Percentiles rank a stretch among this genome's conserved stretches.
phyloP scores from a whole-genome alignment of 1,140 invertebrate species.

The Polypedilum pembai region DNA sequence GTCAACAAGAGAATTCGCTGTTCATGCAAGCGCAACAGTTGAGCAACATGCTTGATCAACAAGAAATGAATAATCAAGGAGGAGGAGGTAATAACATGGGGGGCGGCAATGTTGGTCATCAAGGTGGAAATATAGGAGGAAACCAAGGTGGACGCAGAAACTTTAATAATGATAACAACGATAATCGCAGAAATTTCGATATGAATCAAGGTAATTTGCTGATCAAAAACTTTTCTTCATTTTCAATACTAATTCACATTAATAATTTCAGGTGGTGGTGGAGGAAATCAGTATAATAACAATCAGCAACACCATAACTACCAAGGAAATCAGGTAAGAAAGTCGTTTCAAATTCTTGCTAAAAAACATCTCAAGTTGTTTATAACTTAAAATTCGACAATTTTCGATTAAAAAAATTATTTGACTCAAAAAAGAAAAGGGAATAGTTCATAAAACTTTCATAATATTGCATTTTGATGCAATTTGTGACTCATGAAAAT shows the following conservation, averaged over 20 bases:
- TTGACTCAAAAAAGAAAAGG: too few relatives aligned
- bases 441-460: too few relatives aligned
- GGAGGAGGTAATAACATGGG: conserved; percentile 40
- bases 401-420: background rate
- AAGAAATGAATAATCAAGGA: conserved; percentile 44
- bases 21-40: conserved; percentile 65
- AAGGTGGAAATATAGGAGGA: conserved; percentile 30
- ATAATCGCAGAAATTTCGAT: conserved; percentile 20
- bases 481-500: too few relatives aligned
- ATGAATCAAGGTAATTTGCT: background rate
- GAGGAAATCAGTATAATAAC: background rate
- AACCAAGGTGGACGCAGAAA: conserved; percentile 32
- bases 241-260: too few relatives aligned
- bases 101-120: conserved; percentile 33
- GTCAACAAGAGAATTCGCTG: conserved; percentile 72
- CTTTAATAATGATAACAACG: conserved; percentile 34
- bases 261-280: conserved; percentile 13
- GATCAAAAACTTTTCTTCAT: too few relatives aligned
- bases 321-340: conserved; percentile 29
- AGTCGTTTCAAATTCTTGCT: background rate
- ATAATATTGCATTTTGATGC: too few relatives aligned
- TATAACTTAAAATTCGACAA: background rate
- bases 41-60: conserved; percentile 53
- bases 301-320: conserved; percentile 15
- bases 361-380: background rate